Base-by-base conservation (phyloP, 2,113 vertebrate species). In the Xiphophorus maculatus region DNA sequence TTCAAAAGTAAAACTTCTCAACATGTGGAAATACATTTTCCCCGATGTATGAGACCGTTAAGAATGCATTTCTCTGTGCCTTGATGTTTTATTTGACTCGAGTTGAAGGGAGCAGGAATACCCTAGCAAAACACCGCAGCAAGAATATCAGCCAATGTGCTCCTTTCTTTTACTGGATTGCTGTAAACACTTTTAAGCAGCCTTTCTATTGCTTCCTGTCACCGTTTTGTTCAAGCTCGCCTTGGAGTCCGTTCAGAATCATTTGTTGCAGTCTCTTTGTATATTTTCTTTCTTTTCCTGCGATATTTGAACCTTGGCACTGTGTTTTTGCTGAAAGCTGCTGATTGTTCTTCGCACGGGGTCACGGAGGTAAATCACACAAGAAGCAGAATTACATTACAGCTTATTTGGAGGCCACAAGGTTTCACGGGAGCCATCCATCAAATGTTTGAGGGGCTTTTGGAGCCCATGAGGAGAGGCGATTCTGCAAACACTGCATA, bases 351-450 rank as follows among this genome's bases (percentile, higher is more conserved):
- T 72, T 63, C 25, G 63, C 76, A 54, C 85, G 71, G 88, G 92
- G 92, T 94, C 92, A 91, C 8, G 54, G 77, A 84, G 79, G 85
- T 79, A 89, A 91, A 89, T 91, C 91, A 89, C 88, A 91, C 65
- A 71, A 88, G 87, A 89, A 84, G 85, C 66, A 67, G 85, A 91
- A 92, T 93, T 84, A 91, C 88, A 91, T 93, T 93, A 91, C 65
- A 66, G 90, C 90, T 93, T 91, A 93, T 91, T 92, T 93, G 85
- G 88, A 90, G 91, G 89, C 88, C 90, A 85, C 70, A 79, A 82
- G 89, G 91, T 90, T 90, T 85, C 85, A 71, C 29, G n/a, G 84
- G 82, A 89, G 78, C 88, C 90, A 93, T 94, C 92, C 90, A 93
- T 94, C 92, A 92, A 85, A 84, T 25, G 77, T 90, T 87, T 90